Evolutionary conservation across 2,797 vertebrate genomes (phyloP).

Genomic region (Sebastes miniatus): DNA sequence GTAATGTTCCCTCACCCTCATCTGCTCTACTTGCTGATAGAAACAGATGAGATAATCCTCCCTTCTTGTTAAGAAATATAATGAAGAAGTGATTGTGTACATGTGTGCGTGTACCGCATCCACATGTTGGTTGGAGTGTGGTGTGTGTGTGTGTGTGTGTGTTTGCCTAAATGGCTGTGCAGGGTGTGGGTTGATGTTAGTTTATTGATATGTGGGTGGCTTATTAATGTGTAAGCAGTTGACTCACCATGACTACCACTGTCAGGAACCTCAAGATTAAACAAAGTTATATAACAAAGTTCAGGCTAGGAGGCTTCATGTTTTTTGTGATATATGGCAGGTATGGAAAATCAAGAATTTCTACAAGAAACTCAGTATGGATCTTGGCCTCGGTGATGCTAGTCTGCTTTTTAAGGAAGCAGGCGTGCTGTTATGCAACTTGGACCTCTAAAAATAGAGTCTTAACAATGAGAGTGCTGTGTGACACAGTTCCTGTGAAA

Average conservation of each 20-base stretch:
- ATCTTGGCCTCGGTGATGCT: slow-evolving; percentile 9
- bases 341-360: slow-evolving; percentile 51
- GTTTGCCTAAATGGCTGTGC: not conserved
- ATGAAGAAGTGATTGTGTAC: slow-evolving; percentile 14
- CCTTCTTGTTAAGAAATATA: slow-evolving; percentile 24
- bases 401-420: slow-evolving; percentile 12
- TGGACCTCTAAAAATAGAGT: slow-evolving; percentile 1
- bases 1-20: slow-evolving; percentile 44
- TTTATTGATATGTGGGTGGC: slow-evolving; percentile 36
- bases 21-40: slow-evolving; percentile 38
- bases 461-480: slow-evolving; percentile 15
- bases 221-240: slow-evolving; percentile 52
- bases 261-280: slow-evolving; percentile 36
- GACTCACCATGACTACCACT: slow-evolving; percentile 31
- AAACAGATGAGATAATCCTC: slow-evolving; percentile 53
- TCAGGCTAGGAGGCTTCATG: not conserved
- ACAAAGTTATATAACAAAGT: slow-evolving; percentile 51
- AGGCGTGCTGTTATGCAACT: slow-evolving; percentile 45
- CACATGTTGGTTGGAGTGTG: not conserved
- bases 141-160: not conserved
- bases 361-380: slow-evolving; percentile 2
- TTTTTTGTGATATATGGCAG: slow-evolving; percentile 29
- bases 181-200: slow-evolving; percentile 24
- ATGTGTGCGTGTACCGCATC: slow-evolving; percentile 8
- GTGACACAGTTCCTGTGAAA: slow-evolving; percentile 34